Base-by-base conservation (phyloP, 1,140 invertebrate genomes). In the Planococcus citri region DNA sequence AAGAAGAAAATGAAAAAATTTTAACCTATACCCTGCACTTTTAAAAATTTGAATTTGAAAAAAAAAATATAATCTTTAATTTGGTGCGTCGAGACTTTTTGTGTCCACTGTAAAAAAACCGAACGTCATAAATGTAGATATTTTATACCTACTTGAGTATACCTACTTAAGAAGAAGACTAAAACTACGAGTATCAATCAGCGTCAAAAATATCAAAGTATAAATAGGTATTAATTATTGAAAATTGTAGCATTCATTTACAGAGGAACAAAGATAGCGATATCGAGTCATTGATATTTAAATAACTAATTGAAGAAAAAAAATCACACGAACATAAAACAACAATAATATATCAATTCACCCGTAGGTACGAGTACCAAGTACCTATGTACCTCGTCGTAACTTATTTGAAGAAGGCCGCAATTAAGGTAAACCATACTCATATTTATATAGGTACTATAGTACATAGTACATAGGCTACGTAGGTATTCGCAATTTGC, bases 361-460 rank as follows among this genome's bases (percentile, higher is more conserved):
- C 21, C 2, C 6, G 21, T 20, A 58, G 17, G 51, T 20, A 58
- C 24, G 60, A n/a, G n/a, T n/a, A n/a, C n/a, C n/a, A n/a, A n/a
- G n/a, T n/a, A n/a, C n/a, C n/a, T n/a, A n/a, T n/a, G n/a, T n/a
- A n/a, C n/a, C n/a, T n/a, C n/a, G n/a, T n/a, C n/a, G n/a, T n/a
- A n/a, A n/a, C n/a, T n/a, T 64, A 27, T 64, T 64, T 64, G 60
- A 64, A 64, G 60, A 64, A 64, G 60, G 60, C 25, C 60, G 60
- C 25, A 64, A 64, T 64, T 64, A 24, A 64, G 60, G n/a, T 22
- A 4, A 51, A 17, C 41, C 17, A 51, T 64, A 25, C 25, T 24
- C 60, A 21, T 17, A 64, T 25, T 64, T n/a, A n/a, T n/a, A n/a
- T n/a, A n/a, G n/a, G n/a, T n/a, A n/a, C n/a, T n/a, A n/a, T n/a